Evolutionary conservation across 1,140 invertebrate species (phyloP), one percentile per base, ranked within the genome.

Genomic region (Nephotettix cincticeps): DNA sequence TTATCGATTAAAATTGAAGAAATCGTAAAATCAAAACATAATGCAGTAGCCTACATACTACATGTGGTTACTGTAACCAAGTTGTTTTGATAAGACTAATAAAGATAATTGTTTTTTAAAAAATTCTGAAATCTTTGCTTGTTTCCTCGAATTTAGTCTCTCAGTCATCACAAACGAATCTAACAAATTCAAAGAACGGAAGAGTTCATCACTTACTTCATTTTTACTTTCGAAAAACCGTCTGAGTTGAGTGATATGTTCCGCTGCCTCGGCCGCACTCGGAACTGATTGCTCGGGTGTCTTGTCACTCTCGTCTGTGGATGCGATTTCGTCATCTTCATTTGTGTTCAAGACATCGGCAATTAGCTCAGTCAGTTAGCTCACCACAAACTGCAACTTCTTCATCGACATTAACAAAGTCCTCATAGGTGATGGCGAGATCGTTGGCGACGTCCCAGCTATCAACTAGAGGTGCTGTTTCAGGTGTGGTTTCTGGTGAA

Each of bases 331-430:
- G 29, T 65, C 63, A 36, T 65, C 28, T 14, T 65, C 36, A 1
- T 40, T 11, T 28, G 1, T 32, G n/a, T 65, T 40, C 3, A 65
- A 30, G 13, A 65, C 61, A 9, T 65, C 40, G 13, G 69, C 40
- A 43, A 71, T 64, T 51, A 70, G 63, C 3, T 63, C 68, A 6
- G 54, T 69, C 67, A 13, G 67, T 69, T 21, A 69, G n/a, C 28
- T 54, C 67, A 21, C 43, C 67, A 69, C 68, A 70, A 2, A 70
- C 68, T 63, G 69, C 69, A 25, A 71, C 69, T 27, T 71, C 61
- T 71, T 71, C 69, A 66, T 71, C 61, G 11, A 71, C 61, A 51
- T 71, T 71, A 36, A 66, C 3, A 25, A 71, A 71, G 61, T 71
- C 69, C 28, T 71, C 69, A 25, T 45, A 66, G 2, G 29, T 66